A percentile compares a stretch with the other conserved stretches of the same genome.
Evolutionary conservation across 2,113 vertebrate genomes (phyloP).

Genomic region (Ictalurus punctatus): DNA sequence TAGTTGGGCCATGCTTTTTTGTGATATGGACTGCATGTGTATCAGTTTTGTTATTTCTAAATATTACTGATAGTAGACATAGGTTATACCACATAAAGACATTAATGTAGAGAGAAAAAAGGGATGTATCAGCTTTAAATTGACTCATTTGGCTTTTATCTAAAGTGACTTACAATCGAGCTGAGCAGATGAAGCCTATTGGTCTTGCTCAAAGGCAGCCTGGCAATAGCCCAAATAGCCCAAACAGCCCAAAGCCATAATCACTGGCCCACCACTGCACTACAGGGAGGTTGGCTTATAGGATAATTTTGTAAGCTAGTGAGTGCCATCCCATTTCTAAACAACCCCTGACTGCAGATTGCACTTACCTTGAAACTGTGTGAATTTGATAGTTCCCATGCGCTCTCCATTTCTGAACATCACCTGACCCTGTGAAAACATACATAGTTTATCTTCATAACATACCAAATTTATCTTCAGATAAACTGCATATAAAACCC

Average conservation of each 20-base stretch:
- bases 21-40: neutral
- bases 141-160: neutral
- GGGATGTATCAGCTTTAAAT: neutral
- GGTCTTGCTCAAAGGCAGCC: neutral
- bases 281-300: neutral
- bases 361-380: conserved; percentile 96
- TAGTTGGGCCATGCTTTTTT: neutral
- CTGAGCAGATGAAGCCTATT: neutral
- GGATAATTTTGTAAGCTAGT: neutral
- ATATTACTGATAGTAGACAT: neutral
- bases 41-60: neutral
- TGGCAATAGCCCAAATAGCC: no score
- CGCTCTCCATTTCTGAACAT: conserved; percentile 98
- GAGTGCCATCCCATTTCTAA: neutral
- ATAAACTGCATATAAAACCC: neutral
- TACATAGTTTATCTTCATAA: conserved; percentile 15
- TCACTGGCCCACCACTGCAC: neutral
- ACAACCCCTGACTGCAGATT: neutral
- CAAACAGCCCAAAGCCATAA: neutral
- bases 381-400: conserved; percentile 99
- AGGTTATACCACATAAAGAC: neutral
- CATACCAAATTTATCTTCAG: neutral
- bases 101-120: neutral
- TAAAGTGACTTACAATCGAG: neutral
- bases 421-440: conserved; percentile 89